These are phyloP conservation scores for Electrona antarctica DNA, from an alignment of 2,113 vertebrate genomes.

Conservation along the genomic window DNA sequence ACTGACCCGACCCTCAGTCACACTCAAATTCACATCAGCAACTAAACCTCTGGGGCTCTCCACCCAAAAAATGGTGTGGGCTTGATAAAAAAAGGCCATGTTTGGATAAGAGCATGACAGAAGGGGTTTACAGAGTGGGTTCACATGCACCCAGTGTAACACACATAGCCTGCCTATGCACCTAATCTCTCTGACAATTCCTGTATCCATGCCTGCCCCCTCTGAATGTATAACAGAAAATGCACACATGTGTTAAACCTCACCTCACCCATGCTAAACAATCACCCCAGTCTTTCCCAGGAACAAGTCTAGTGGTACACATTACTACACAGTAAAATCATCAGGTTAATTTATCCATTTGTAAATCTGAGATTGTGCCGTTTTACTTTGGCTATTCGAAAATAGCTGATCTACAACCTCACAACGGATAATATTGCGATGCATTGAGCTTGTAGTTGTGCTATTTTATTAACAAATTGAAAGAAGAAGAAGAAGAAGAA, in stretches of 20 bases:
- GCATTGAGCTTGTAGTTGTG: no score
- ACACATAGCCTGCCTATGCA: not conserved
- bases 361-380: no score
- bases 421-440: no score
- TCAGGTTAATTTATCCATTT: no score
- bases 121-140: constrained; percentile 12
- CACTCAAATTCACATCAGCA: constrained; percentile 37
- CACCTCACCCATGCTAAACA: no score
- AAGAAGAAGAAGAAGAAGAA: no score
- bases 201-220: not conserved
- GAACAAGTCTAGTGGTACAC: no score
- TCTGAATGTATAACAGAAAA: not conserved
- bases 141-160: not conserved
- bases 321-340: no score
- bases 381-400: no score
- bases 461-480: no score
- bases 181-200: not conserved
- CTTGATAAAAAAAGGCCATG: constrained; percentile 15
- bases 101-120: constrained; percentile 36
- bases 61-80: constrained; percentile 33
- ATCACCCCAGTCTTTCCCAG: no score
- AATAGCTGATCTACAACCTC: no score
- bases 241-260: not conserved
- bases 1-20: constrained; percentile 43
- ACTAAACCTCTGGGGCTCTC: not conserved